Evolutionary conservation across 2,113 vertebrate genomes (phyloP), one percentile per base, ranked within the genome.

Genomic region (Gadus chalcogrammus): DNA sequence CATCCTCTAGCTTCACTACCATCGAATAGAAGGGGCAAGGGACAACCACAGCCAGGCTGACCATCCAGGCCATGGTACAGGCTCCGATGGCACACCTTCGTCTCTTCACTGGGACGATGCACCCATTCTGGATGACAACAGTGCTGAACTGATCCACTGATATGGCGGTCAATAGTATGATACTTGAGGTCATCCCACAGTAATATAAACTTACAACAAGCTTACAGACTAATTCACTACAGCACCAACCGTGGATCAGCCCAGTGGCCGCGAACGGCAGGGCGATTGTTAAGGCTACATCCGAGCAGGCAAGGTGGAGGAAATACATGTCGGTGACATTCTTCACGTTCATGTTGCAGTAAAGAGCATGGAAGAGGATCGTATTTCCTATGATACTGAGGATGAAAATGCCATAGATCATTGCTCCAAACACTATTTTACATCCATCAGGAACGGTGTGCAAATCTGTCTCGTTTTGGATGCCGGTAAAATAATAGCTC

Each of bases 111-210:
- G 16, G 18, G 15, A 75, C 38, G 5, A 69, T 76, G 79, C 74
- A 85, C 83, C 0, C 77, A 82, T 0, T 13, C 11, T 92, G 84
- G 31, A 93, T 84, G 0, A 94, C 90, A 63, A 92, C 90, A 1
- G 86, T 73, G 9, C 69, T 16, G 42, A 93, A 94, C 5, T 93
- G 84, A 75, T 94, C 92, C 0, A 93, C 17, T 0, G 93, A 94
- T 81, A 95, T 82, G 31, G 91, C 85, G 15, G 91, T 89, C 73
- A 94, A 86, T 24, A 94, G 87, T n/a, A 94, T 88, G 53, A 94
- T 75, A 38, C 91, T 90, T 91, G 73, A 92, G 31, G 92, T 48
- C 92, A 55, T 4, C 93, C 91, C 0, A 82, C 0, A 28, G 31
- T 87, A 86, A 68, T 91, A 91, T 0, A 75, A 3, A 0, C 81